phyloP scores from a whole-genome alignment of 2,888 invertebrate species.

The Oscheius sp. region DNA sequence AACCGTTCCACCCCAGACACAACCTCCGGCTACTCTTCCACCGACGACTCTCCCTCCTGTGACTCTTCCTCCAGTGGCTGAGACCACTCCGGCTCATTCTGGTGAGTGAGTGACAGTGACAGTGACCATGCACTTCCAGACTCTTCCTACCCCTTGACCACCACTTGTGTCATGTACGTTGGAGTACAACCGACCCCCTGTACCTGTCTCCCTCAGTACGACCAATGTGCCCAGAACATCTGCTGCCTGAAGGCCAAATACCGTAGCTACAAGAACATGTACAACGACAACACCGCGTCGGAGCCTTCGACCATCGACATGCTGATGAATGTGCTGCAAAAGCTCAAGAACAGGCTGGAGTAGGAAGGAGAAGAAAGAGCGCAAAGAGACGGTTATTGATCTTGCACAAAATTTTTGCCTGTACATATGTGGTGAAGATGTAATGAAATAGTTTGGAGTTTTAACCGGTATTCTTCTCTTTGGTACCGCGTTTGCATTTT shows the following conservation, averaged over 20 bases:
- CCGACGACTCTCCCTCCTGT: constrained; percentile 24
- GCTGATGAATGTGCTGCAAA: constrained; percentile 62
- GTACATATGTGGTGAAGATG: constrained; percentile 30
- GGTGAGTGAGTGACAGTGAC: background rate
- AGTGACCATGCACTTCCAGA: background rate
- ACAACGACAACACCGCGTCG: constrained; percentile 10
- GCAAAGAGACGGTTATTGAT: constrained; percentile 8
- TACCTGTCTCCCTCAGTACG: constrained; percentile 62
- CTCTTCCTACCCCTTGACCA: constrained; percentile 55
- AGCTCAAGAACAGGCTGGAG: constrained; percentile 59
- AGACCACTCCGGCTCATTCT: constrained; percentile 2
- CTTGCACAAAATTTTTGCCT: constrained; percentile 19
- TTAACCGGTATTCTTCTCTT: background rate
- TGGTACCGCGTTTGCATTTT: background rate
- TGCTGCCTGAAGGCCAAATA: constrained; percentile 61
- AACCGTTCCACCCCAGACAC: constrained; percentile 29
- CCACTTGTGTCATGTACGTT: constrained; percentile 58
- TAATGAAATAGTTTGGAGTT: background rate
- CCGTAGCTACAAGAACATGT: constrained; percentile 51
- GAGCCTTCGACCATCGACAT: constrained; percentile 61
- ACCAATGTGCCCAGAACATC: constrained; percentile 63
- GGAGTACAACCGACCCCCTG: constrained; percentile 43
- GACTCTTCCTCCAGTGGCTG: constrained; percentile 7
- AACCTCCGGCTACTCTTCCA: constrained; percentile 34
- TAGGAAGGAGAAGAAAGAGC: background rate